A percentile compares a stretch with the other conserved stretches of the same genome.
Evolutionary conservation across 2,888 invertebrate genomes (phyloP).

Genomic region (Standfussiana lucernea): DNA sequence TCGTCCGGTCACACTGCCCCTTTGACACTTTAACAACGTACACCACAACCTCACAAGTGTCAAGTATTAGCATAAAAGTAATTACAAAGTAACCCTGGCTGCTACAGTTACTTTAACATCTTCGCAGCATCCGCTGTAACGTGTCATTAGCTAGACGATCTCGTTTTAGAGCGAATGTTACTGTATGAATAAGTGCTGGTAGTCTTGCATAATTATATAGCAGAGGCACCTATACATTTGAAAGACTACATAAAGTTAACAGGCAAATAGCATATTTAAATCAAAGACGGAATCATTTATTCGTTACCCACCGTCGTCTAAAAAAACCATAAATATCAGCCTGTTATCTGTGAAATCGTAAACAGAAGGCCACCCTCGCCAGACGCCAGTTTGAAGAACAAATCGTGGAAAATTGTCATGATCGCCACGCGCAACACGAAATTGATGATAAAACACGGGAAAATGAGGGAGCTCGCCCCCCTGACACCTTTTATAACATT

Average conservation of each 20-base stretch:
- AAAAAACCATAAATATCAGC: conserved; percentile 1
- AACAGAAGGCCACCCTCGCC: conserved; percentile 25
- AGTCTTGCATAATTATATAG: neutral
- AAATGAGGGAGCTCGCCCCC: conserved; percentile 34
- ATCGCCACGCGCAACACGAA: conserved; percentile 37
- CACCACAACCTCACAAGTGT: conserved; percentile 3
- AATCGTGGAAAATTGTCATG: conserved; percentile 38
- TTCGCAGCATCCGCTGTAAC: conserved; percentile 35
- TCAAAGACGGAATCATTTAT: neutral
- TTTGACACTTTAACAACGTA: conserved; percentile 21
- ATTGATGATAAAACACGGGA: conserved; percentile 43
- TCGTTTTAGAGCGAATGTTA: conserved; percentile 3
- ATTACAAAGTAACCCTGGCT: conserved; percentile 58
- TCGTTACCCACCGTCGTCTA: neutral
- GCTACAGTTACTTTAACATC: conserved; percentile 43
- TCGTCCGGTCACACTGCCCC: neutral
- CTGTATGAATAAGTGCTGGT: neutral
- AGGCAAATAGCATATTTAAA: neutral
- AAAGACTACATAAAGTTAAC: neutral
- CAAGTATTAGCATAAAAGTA: conserved; percentile 55
- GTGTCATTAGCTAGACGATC: conserved; percentile 4
- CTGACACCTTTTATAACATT: conserved; percentile 48
- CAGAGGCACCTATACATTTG: no score
- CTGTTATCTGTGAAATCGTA: neutral
- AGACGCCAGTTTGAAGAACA: conserved; percentile 10